Evolutionary conservation across 2,888 invertebrate genomes (phyloP), one percentile per base, ranked within the genome.

Genomic region (Stegana nigrithorax): DNA sequence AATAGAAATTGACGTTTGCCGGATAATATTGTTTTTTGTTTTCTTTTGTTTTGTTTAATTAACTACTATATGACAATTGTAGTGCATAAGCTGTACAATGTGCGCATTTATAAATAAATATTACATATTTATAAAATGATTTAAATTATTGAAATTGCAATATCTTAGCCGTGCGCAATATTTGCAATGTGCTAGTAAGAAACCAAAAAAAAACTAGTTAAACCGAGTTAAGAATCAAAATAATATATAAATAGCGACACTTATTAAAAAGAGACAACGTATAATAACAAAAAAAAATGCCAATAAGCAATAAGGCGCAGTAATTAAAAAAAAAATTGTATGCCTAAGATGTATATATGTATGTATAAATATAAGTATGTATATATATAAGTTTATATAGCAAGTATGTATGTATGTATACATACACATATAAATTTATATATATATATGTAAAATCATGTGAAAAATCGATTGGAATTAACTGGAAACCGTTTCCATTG

Each of bases 381-480:
- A 17, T 60, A 42, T 62, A 44, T 63, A 62, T 39, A 26, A 56
- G 39, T 29, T n/a, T n/a, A 36, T 3, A n/a, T 36, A 36, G 36
- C 4, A 36, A 36, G 3, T n/a, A 36, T 2, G 36, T n/a, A 36
- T 36, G n/a, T n/a, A 32, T 32, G 45, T 19, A 19, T n/a, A 47
- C 25, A 25, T n/a, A 23, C 1, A 25, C 8, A 47, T 12, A 39
- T n/a, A n/a, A n/a, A n/a, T n/a, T n/a, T n/a, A n/a, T 1, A 63
- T 67, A 60, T 59, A 64, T 67, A 66, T 60, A 66, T 67, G 64
- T 63, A 76, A 73, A 77, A 82, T 81, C 75, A 80, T 83, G 81
- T 83, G 82, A 83, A 82, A 82, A 82, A 82, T 82, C 82, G 82
- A 82, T 82, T 82, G 82, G 82, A 81, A 82, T n/a, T n/a, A 64